A percentile compares a stretch with the other conserved stretches of the same genome.
Conservation (phyloP, 1,140 invertebrate genomes). For the Drosophila santomea region DNA sequence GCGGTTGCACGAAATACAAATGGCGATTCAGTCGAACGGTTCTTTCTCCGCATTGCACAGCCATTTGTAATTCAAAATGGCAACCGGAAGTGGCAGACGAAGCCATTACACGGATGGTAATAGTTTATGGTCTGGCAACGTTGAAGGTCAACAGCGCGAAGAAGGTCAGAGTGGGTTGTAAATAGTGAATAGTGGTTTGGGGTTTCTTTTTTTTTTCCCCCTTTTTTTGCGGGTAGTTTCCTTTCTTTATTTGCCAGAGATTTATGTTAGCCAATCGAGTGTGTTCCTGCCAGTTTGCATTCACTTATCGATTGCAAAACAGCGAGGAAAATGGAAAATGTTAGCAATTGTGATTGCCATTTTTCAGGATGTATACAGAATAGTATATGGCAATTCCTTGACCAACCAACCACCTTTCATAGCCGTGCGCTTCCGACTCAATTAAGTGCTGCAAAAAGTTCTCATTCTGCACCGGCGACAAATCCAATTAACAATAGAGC, state of each 20-base stretch:
- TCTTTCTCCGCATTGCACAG: slow-evolving; percentile 8
- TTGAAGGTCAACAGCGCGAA: slow-evolving; percentile 30
- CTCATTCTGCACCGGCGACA: slow-evolving; percentile 4
- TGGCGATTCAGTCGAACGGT: slow-evolving; percentile 6
- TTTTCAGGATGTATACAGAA: slow-evolving; percentile 2
- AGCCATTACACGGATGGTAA: slow-evolving; percentile 38
- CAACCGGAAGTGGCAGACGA: slow-evolving; percentile 54
- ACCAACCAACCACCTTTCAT: not conserved
- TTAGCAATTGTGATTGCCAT: not conserved
- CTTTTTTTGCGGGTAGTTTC: not conserved
- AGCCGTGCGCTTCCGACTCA: slow-evolving; percentile 18
- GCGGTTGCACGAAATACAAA: not conserved
- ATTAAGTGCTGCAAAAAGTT: slow-evolving; percentile 41
- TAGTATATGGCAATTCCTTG: not conserved
- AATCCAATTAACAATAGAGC: slow-evolving; percentile 53
- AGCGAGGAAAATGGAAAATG: not conserved
- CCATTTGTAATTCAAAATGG: slow-evolving; percentile 59
- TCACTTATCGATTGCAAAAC: slow-evolving; percentile 16
- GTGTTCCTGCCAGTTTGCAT: slow-evolving; percentile 17
- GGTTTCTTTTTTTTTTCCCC: too few relatives aligned
- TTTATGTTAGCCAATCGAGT: slow-evolving; percentile 21
- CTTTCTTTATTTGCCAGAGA: not conserved
- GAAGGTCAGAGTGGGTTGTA: slow-evolving; percentile 12
- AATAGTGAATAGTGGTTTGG: too few relatives aligned
- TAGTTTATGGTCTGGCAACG: slow-evolving; percentile 18